A percentile compares a stretch with the other conserved stretches of the same genome.
Evolutionary conservation across 1,140 invertebrate genomes (phyloP).

Genomic region (Lamellibrachia luymesi): DNA sequence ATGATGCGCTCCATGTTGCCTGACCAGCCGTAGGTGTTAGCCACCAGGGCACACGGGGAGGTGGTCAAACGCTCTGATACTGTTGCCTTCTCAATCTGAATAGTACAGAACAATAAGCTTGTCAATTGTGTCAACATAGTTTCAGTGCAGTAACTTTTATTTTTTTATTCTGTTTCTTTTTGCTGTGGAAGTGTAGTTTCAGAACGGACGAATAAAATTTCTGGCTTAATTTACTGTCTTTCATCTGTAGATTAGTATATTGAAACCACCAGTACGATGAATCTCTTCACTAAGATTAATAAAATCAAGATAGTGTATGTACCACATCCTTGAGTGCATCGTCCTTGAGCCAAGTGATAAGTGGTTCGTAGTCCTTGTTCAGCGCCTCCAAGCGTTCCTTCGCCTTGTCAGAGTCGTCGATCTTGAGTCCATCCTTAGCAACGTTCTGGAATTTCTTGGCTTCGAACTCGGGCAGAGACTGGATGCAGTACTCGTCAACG

Average conservation of each 20-base stretch:
- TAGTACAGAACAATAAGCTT: slow-evolving; percentile 24
- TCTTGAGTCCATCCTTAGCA: slow-evolving; percentile 93
- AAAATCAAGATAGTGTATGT: neutral
- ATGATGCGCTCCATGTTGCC: slow-evolving; percentile 99
- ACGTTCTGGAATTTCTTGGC: slow-evolving; percentile 99
- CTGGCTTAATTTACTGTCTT: neutral
- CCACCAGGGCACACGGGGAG: slow-evolving; percentile 95
- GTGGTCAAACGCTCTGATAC: slow-evolving; percentile 87
- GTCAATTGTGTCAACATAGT: neutral
- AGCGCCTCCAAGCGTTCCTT: slow-evolving; percentile 81
- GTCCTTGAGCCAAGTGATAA: slow-evolving; percentile 88
- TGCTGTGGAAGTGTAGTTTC: too few relatives aligned
- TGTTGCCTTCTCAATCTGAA: slow-evolving; percentile 73
- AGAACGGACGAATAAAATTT: neutral
- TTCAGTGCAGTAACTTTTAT: neutral
- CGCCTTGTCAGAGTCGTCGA: slow-evolving; percentile 75
- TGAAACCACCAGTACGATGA: too few relatives aligned
- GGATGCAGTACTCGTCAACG: slow-evolving; percentile 97
- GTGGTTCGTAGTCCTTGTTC: slow-evolving; percentile 81
- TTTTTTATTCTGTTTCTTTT: neutral
- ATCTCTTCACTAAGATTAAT: neutral
- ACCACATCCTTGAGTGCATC: slow-evolving; percentile 82
- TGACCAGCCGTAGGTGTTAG: slow-evolving; percentile 93
- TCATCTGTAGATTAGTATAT: neutral
- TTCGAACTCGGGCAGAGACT: slow-evolving; percentile 96